Base-by-base conservation (phyloP, 2,797 vertebrate species). In the Characodon lateralis region DNA sequence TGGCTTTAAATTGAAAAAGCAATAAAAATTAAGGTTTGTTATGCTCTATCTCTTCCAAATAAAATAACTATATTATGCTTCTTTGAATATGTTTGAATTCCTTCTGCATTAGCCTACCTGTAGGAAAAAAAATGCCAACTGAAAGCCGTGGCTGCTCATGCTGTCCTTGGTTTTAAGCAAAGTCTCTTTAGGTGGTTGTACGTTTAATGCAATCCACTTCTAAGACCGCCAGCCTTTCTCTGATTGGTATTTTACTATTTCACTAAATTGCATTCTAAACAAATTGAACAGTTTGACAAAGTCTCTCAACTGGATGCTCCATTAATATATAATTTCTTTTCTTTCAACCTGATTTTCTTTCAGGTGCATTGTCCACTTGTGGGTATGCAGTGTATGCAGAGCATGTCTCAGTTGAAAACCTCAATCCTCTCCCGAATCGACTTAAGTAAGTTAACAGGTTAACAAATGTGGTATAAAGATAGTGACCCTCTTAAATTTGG, bases 331-430 rank as follows among this genome's bases (percentile, higher is more conserved):
- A 4, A 35, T 59, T 39, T 22, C 41, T n/a, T 69, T 10, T 26
- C 14, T 74, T 35, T 3, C 0, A 1, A 68, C 22, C 28, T 80
- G 20, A 18, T 58, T 22, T 75, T 46, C 43, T 28, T 28, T 31
- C 71, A 96, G 96, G 95, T 78, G 20, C 89, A 22, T 82, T 95
- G 81, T 88, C 95, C 55, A 87, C 93, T 14, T 50, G 83, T 80
- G 96, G 93, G 3, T 95, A 96, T 16, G 91, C 85, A 0, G 85
- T 96, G 22, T 97, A 96, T 51, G 95, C 95, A 2, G 76, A 93
- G 39, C 89, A 88, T 0, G 93, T 97, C 50, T 94, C 93, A 1
- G 81, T 85, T 1, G 94, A 96, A 79, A 94, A 93, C 74, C 93
- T 95, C 85, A 90, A 89, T 83, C 88, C 93, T 0, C 55, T 69